phyloP scores from a whole-genome alignment of 2,797 vertebrate species.

The Alosa sapidissima region DNA sequence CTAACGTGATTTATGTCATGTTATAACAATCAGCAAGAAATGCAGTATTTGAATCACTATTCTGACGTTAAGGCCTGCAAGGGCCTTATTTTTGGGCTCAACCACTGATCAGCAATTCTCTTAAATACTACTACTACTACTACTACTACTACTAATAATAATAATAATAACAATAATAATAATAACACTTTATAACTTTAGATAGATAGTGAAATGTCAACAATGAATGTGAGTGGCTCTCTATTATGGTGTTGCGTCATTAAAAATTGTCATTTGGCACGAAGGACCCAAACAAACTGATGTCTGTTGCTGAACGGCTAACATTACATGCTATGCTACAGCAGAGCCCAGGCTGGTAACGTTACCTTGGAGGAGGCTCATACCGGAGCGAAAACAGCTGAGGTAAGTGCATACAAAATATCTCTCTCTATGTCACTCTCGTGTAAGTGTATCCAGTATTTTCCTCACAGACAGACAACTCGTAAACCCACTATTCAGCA shows the following conservation, averaged over 20 bases:
- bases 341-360: neutral
- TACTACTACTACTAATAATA: neutral
- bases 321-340: neutral
- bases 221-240: neutral
- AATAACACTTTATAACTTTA: neutral
- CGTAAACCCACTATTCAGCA: neutral
- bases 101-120: neutral
- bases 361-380: neutral
- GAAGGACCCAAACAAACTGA: conserved; percentile 28
- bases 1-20: too few relatives aligned
- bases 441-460: neutral
- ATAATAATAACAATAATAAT: neutral
- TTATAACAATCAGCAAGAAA: neutral
- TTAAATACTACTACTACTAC: neutral
- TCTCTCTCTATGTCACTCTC: neutral
- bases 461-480: neutral
- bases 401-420: neutral
- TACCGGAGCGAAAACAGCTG: conserved; percentile 7
- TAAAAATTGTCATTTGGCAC: conserved; percentile 14
- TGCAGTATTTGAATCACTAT: neutral
- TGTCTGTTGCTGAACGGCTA: neutral
- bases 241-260: neutral
- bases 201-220: neutral
- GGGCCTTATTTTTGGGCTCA: neutral
- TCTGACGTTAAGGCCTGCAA: neutral